phyloP scores from a whole-genome alignment of 2,797 vertebrate species.

The Enteromius fasciolatus region DNA sequence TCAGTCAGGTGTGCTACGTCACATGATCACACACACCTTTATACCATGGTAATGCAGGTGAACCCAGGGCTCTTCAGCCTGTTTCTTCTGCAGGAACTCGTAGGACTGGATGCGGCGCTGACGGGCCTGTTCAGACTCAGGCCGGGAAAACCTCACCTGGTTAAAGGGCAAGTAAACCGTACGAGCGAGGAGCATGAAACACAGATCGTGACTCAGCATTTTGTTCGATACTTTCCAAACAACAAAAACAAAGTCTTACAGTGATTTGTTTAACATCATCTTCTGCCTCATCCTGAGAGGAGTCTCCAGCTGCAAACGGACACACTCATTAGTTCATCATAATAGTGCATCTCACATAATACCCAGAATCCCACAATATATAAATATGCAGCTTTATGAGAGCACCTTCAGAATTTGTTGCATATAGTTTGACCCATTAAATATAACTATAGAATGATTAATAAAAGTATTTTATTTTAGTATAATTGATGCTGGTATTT shows the following conservation, averaged over 20 bases:
- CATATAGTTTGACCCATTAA: background rate
- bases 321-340: background rate
- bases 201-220: background rate
- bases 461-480: too few species aligned
- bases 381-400: background rate
- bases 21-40: conserved; percentile 73
- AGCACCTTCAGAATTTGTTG: background rate
- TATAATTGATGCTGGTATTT: too few species aligned
- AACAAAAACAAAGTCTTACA: conserved; percentile 72
- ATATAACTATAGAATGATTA: background rate
- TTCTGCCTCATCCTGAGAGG: conserved; percentile 97
- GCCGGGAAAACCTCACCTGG: conserved; percentile 93
- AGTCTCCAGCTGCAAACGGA: conserved; percentile 87
- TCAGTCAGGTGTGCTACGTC: background rate
- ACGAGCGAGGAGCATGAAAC: background rate
- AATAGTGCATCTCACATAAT: background rate
- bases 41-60: conserved; percentile 88
- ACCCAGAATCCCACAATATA: background rate
- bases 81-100: conserved; percentile 96
- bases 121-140: conserved; percentile 93
- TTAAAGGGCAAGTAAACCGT: background rate
- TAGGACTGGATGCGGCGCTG: conserved; percentile 95
- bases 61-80: conserved; percentile 95
- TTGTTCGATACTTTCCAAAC: background rate
- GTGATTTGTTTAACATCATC: conserved; percentile 96